phyloP scores from a whole-genome alignment of 2,113 vertebrate genomes.

The Edolisoma coerulescens region DNA sequence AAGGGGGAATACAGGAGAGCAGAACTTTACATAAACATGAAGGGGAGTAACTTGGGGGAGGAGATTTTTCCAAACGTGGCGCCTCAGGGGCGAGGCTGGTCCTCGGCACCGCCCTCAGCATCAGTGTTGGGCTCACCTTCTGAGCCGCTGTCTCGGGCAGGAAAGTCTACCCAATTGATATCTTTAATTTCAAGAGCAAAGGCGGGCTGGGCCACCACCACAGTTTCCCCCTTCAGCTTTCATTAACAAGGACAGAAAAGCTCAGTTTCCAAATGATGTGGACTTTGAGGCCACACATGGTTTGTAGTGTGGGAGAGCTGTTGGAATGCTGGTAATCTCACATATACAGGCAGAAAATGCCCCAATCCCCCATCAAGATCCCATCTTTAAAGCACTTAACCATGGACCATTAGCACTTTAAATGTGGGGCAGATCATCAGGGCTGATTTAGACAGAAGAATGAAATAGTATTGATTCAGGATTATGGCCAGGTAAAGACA shows the following conservation, averaged over 20 bases:
- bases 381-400: neutral
- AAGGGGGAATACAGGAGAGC: no score
- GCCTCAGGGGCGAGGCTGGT: no score
- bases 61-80: no score
- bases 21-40: no score
- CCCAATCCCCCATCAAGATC: neutral
- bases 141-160: no score
- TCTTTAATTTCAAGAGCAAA: no score
- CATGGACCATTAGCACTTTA: neutral
- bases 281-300: neutral
- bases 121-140: no score
- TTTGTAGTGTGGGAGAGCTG: neutral
- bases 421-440: neutral
- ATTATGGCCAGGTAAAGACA: constrained; percentile 14
- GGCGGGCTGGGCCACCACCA: no score
- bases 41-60: no score
- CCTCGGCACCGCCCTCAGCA: no score
- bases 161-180: no score
- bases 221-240: neutral
- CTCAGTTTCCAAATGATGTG: neutral
- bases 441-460: neutral
- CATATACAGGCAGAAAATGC: neutral
- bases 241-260: neutral
- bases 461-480: constrained; percentile 21
- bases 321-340: neutral